phyloP scores from a whole-genome alignment of 2,888 invertebrate genomes.

The Celastrina argiolus region DNA sequence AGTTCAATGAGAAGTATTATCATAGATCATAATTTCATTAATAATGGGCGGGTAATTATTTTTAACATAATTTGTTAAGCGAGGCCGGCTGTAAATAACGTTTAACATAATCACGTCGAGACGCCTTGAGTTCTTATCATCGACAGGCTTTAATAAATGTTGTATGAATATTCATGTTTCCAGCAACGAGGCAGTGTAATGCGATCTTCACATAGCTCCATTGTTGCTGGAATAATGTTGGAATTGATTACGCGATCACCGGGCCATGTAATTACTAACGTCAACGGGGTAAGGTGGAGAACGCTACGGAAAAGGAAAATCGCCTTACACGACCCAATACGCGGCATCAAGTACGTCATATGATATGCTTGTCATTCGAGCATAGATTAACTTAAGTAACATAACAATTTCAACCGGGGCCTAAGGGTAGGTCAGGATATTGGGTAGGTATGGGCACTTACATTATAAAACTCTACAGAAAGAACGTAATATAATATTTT shows the following conservation, averaged over 20 bases:
- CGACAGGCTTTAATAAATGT: conserved; percentile 9
- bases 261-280: conserved; percentile 23
- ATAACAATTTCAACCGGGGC: no score
- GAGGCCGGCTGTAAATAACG: conserved; percentile 13
- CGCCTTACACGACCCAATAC: no score
- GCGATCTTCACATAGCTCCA: conserved; percentile 14
- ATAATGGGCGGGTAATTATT: conserved; percentile 16
- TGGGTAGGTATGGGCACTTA: no score
- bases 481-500: no score
- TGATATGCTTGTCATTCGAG: no score
- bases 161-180: conserved; percentile 12
- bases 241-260: conserved; percentile 14
- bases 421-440: no score
- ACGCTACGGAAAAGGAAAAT: no score
- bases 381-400: no score
- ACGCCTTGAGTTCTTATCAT: conserved; percentile 16
- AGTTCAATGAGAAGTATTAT: conserved; percentile 16
- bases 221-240: neutral
- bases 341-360: no score
- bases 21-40: conserved; percentile 18
- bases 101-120: conserved; percentile 1
- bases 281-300: conserved; percentile 16
- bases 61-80: conserved; percentile 18
- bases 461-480: no score
- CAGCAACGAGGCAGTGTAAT: conserved; percentile 10